A percentile compares a stretch with the other conserved stretches of the same genome.
phyloP scores from a whole-genome alignment of 1,140 invertebrate species.

The Ooceraea biroi region DNA sequence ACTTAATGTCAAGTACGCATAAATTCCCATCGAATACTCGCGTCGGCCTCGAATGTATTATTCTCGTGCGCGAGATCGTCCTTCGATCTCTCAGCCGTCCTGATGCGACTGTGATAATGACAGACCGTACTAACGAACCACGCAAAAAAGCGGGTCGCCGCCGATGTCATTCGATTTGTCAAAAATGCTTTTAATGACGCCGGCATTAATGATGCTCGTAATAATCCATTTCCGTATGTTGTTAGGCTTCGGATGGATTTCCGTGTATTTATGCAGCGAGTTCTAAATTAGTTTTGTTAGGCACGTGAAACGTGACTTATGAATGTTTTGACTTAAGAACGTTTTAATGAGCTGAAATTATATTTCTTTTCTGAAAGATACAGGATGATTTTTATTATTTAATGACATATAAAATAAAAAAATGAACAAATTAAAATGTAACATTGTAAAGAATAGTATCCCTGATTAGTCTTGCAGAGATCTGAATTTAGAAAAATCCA shows the following conservation, averaged over 20 bases:
- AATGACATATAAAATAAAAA: too few relatives aligned
- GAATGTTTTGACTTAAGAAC: neutral
- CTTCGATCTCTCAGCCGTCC: constrained; percentile 57
- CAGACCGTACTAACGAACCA: constrained; percentile 33
- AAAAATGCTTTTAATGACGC: constrained; percentile 41
- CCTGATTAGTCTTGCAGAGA: too few relatives aligned
- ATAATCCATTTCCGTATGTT: constrained; percentile 31
- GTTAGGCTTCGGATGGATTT: constrained; percentile 33
- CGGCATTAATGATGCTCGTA: constrained; percentile 30
- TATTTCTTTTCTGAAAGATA: too few relatives aligned
- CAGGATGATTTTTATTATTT: too few relatives aligned
- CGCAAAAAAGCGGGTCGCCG: neutral
- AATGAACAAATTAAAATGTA: too few relatives aligned
- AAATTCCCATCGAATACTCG: constrained; percentile 60
- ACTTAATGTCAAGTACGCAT: constrained; percentile 68
- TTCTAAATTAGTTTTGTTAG: neutral
- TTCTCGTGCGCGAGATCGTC: constrained; percentile 60
- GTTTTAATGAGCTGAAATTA: too few relatives aligned
- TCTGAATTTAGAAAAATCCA: too few relatives aligned
- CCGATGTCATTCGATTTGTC: constrained; percentile 28
- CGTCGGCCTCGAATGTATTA: constrained; percentile 66
- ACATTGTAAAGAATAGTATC: too few relatives aligned
- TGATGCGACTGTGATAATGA: constrained; percentile 58
- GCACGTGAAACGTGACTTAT: neutral
- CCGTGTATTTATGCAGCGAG: constrained; percentile 15